phyloP scores from a whole-genome alignment of 2,888 invertebrate species.

The Pocota personata region DNA sequence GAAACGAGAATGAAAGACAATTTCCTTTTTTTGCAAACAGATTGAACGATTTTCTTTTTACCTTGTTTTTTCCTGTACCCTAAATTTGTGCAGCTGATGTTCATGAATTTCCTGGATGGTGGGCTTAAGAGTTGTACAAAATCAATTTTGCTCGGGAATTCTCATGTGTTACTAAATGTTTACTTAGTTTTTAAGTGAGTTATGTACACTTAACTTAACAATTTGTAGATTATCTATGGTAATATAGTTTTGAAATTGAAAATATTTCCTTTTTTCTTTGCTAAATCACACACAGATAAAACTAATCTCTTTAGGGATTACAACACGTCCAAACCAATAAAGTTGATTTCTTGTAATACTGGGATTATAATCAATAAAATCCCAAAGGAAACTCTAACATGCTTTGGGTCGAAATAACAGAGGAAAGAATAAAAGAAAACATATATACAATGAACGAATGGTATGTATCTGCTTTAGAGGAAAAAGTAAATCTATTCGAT shows the following conservation, averaged over 20 bases:
- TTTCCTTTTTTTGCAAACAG: slow-evolving; percentile 38
- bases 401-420: background rate
- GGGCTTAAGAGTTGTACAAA: background rate
- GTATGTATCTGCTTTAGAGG: background rate
- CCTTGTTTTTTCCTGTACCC: slow-evolving; percentile 17
- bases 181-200: no score
- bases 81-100: background rate
- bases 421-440: background rate
- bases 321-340: slow-evolving; percentile 1
- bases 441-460: background rate
- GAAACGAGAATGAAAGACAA: slow-evolving; percentile 4
- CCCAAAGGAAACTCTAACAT: background rate
- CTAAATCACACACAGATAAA: background rate
- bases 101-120: background rate
- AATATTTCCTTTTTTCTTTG: background rate
- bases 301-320: background rate
- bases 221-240: background rate
- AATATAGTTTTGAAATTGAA: background rate
- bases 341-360: background rate
- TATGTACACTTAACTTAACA: no score
- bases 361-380: slow-evolving; percentile 34
- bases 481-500: slow-evolving; percentile 15
- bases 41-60: slow-evolving; percentile 33
- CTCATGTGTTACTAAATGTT: background rate
- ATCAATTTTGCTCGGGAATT: background rate